Percentiles rank a stretch among this genome's conserved stretches.
phyloP scores from a whole-genome alignment of 2,797 vertebrate species.

The Buceros bicornis region DNA sequence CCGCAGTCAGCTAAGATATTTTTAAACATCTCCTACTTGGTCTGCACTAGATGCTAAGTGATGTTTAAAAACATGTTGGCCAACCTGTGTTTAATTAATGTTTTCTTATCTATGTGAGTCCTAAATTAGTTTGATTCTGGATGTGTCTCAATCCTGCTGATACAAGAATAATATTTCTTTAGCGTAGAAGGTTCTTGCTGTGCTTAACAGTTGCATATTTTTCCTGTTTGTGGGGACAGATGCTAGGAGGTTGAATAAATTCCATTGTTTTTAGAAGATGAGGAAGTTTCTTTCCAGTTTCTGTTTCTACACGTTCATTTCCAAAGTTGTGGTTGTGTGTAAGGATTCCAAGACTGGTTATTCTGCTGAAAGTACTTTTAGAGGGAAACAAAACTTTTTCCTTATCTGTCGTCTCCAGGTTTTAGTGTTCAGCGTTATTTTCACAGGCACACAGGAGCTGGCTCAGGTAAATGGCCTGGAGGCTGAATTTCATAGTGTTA shows the following conservation, averaged over 20 bases:
- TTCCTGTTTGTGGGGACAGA: not conserved
- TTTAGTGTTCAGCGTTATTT: not conserved
- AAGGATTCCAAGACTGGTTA: not conserved
- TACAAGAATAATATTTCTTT: not conserved
- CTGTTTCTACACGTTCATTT: not conserved
- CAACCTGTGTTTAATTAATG: conserved; percentile 38
- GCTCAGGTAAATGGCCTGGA: not conserved
- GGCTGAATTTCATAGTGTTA: not conserved
- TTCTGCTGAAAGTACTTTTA: not conserved
- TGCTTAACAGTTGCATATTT: not conserved
- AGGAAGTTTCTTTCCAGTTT: not conserved
- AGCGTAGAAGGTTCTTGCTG: not conserved
- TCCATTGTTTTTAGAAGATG: not conserved
- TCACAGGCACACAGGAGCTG: not conserved
- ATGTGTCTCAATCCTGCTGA: not conserved
- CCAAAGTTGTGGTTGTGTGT: not conserved
- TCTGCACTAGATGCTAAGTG: conserved; percentile 38
- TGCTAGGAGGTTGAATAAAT: not conserved
- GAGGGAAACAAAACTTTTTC: not conserved
- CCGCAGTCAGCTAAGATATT: conserved; percentile 66
- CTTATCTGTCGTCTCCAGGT: not conserved
- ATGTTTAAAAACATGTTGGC: conserved; percentile 43
- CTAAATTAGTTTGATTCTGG: conserved; percentile 18
- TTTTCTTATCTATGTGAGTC: conserved; percentile 18
- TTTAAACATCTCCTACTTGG: conserved; percentile 62